These are phyloP conservation scores for Oncorhynchus nerka DNA, from an alignment of 2,113 vertebrate genomes.

Conservation along the genomic window DNA sequence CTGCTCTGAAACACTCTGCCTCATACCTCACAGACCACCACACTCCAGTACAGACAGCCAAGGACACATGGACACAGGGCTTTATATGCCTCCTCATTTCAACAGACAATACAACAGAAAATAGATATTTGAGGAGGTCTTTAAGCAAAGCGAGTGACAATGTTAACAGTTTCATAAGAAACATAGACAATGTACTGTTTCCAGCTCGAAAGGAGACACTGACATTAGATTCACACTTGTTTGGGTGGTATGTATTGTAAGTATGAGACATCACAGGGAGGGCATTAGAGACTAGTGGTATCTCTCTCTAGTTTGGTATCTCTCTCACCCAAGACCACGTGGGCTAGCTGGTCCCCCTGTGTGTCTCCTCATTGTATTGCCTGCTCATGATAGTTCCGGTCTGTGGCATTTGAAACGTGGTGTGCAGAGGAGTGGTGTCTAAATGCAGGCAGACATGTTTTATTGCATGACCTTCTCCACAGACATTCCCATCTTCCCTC, in stretches of 20 bases:
- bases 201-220: conserved; percentile 8
- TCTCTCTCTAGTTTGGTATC: not conserved
- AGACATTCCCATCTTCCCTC: conserved; percentile 18
- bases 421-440: conserved; percentile 27
- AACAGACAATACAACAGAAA: no score
- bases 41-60: no score
- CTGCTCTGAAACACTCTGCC: conserved; percentile 17
- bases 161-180: no score
- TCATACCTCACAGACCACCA: no score
- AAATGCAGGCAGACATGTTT: conserved; percentile 61
- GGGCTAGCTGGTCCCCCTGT: not conserved
- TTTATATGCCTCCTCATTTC: no score
- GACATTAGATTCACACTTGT: conserved; percentile 4
- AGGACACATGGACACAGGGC: no score
- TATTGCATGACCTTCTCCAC: conserved; percentile 56
- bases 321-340: conserved; percentile 4
- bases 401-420: conserved; percentile 39
- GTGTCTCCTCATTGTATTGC: conserved; percentile 32
- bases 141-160: no score
- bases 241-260: not conserved
- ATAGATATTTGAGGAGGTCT: no score
- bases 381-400: conserved; percentile 31
- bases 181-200: no score
- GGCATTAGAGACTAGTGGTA: not conserved
- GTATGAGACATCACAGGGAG: conserved; percentile 9